Evolutionary conservation across 2,888 invertebrate genomes (phyloP).

Genomic region (Trachelus stipa): DNA sequence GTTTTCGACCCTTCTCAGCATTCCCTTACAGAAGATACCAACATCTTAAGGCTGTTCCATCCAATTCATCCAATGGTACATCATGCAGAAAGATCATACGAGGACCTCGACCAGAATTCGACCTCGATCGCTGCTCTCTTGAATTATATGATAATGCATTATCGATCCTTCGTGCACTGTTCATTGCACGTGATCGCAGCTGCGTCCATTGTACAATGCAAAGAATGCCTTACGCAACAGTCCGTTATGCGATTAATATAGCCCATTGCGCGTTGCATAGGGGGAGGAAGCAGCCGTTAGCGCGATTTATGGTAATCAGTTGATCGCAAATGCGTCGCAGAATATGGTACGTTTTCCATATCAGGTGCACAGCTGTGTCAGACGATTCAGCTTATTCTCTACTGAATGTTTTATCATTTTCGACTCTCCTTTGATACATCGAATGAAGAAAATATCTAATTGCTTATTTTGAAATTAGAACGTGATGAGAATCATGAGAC

Average conservation of each 20-base stretch:
- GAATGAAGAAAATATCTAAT: background rate
- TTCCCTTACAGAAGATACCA: background rate
- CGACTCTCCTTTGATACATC: background rate
- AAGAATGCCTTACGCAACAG: slow-evolving; percentile 35
- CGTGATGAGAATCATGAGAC: background rate
- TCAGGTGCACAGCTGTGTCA: background rate
- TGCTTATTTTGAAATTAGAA: background rate
- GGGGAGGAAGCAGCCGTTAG: background rate
- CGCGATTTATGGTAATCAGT: slow-evolving; percentile 12
- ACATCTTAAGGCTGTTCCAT: background rate
- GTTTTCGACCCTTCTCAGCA: background rate
- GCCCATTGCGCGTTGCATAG: slow-evolving; percentile 28
- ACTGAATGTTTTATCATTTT: background rate
- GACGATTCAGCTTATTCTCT: background rate
- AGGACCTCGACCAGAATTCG: background rate
- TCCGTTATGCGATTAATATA: slow-evolving; percentile 41
- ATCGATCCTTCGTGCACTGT: background rate
- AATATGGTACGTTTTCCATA: background rate
- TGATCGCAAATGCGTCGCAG: background rate
- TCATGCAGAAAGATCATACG: background rate
- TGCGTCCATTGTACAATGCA: background rate
- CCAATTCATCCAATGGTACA: background rate
- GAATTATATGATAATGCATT: background rate
- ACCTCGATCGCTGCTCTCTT: background rate
- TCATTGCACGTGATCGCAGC: background rate